Evolutionary conservation across 2,888 invertebrate species (phyloP).

Genomic region (Amblyjoppa proteus): DNA sequence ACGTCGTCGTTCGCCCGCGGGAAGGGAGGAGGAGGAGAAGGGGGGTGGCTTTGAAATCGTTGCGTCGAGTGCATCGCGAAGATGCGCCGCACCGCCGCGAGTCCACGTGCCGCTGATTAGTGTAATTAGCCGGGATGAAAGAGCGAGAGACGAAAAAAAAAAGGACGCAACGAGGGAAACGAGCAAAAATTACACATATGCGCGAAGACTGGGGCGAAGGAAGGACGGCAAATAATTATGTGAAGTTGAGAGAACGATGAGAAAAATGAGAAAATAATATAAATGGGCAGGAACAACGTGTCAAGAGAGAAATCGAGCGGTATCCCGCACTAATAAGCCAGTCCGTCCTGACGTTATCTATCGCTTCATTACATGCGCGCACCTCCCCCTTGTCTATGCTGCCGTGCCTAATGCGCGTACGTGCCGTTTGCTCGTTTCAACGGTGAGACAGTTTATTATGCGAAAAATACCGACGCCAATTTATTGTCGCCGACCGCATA

Average conservation of each 20-base stretch:
- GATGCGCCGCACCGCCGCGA: conserved; percentile 69
- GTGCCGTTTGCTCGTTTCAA: conserved; percentile 63
- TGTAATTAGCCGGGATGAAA: conserved; percentile 80
- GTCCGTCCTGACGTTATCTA: conserved; percentile 63
- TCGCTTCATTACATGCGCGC: conserved; percentile 64
- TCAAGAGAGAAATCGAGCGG: conserved; percentile 55
- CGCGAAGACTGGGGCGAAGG: conserved; percentile 28
- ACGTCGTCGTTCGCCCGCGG: conserved; percentile 27
- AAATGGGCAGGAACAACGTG: conserved; percentile 48
- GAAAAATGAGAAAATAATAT: conserved; percentile 23
- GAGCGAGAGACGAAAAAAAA: conserved; percentile 67
- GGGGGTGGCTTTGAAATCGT: conserved; percentile 70
- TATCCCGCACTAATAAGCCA: conserved; percentile 62
- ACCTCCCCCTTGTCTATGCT: conserved; percentile 49
- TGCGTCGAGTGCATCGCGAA: conserved; percentile 63
- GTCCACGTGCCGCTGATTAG: conserved; percentile 84
- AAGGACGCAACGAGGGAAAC: conserved; percentile 61
- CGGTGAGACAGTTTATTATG: conserved; percentile 65
- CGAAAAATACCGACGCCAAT: conserved; percentile 66
- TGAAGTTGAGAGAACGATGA: background rate
- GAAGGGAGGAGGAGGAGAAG: background rate
- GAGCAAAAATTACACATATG: conserved; percentile 64
- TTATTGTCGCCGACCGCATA: conserved; percentile 52
- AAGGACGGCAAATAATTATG: conserved; percentile 1
- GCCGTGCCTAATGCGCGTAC: conserved; percentile 20